Conservation (phyloP, 2,797 vertebrate genomes). For the Paramormyrops hopkinsi region DNA sequence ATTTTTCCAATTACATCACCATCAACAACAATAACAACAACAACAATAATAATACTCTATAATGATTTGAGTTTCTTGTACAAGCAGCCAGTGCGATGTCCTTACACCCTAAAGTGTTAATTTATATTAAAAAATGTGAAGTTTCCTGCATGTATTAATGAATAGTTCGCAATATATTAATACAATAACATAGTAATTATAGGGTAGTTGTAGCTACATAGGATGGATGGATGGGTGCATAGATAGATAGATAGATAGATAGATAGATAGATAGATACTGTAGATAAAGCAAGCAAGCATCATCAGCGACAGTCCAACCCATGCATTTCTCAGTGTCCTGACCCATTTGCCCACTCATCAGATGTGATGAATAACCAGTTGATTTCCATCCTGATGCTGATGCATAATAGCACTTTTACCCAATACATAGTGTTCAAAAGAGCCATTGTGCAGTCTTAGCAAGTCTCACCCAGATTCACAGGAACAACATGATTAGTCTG, state of each 20-base stretch:
- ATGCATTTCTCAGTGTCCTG: neutral
- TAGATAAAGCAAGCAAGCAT: neutral
- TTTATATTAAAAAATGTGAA: neutral
- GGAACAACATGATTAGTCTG: conserved; percentile 1
- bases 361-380: neutral
- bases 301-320: neutral
- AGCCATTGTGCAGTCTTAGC: neutral
- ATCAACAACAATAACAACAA: neutral
- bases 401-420: neutral
- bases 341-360: neutral
- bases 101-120: neutral
- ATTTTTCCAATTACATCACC: neutral
- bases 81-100: neutral
- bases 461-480: neutral
- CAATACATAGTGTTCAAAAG: neutral
- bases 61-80: neutral
- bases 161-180: neutral
- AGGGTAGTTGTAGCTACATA: neutral
- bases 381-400: neutral
- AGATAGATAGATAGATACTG: neutral
- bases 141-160: neutral
- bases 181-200: neutral
- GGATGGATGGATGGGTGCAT: neutral
- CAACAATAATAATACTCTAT: neutral
- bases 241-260: neutral